Evolutionary conservation across 2,113 vertebrate species (phyloP), one percentile per base, ranked within the genome.

Genomic region (Saguinus midas): DNA sequence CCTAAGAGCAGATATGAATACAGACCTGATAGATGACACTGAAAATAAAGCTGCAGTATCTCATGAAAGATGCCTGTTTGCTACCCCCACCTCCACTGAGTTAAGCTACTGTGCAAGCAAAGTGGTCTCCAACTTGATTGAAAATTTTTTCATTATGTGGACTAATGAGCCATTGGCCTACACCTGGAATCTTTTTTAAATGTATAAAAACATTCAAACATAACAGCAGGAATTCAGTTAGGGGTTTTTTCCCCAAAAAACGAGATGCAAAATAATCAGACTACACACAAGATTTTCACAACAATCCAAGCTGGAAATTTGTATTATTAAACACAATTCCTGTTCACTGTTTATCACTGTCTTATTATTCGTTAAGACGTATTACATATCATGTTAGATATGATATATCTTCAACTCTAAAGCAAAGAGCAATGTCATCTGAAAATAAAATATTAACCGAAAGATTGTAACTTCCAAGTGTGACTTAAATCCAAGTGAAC

Each of bases 81-180:
- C 90, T 66, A 93, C 91, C 25, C 48, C 14, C 48, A 50, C 88
- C 76, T 90, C 90, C 91, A 27, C 55, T 32, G 94, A 96, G 93
- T 55, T 57, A 96, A 97, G 92, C 61, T 57, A 90, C 95, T 66
- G 87, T 21, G 90, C 97, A 50, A 97, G 96, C 89, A 96, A 98
- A 97, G 91, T 97, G 83, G 58, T 83, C 90, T 98, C 94, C 94
- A 95, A n/a, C 92, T 97, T 96, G 96, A 98, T 96, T 97, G 95
- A 90, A 97, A 98, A 97, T 94, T 73, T 91, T 97, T 98, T 98
- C 95, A 97, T 98, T 98, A 98, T 83, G 73, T 90, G 97, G 96
- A 97, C 86, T 98, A 98, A 98, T 98, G 95, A 98, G 93, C 96
- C 97, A 97, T 89, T 98, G 96, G 97, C 97, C 96, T 97, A 98